Base-by-base conservation (phyloP, 2,113 vertebrate genomes). In the Aleadryas rufinucha region DNA sequence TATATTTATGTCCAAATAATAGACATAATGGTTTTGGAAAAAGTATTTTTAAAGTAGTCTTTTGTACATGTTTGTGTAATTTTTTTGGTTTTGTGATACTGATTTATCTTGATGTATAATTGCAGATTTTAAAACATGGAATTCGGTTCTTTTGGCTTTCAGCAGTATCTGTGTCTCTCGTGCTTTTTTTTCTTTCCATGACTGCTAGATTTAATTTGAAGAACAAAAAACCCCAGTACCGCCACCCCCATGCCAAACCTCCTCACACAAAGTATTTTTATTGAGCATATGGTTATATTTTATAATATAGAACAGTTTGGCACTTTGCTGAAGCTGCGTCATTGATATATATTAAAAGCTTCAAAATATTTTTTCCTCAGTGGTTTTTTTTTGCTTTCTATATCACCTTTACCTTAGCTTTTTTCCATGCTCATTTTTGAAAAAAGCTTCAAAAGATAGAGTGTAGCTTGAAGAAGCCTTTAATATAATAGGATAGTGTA, bases 181-280 rank as follows among this genome's bases (percentile, higher is more conserved):
- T 28, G 8, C 13, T 20, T 47, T 45, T n/a, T 71, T 31, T 41
- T 18, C 17, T 23, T 30, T 35, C 13, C 10, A 3, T 33, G 60
- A 39, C 52, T 82, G n/a, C 78, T 91, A 87, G 69, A 49, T 91
- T 86, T 69, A 82, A 65, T 75, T 74, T 93, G 74, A 94, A 93
- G 50, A 91, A 87, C 31, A 78, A 86, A 93, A 90, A 75, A 2
- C 3, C 12, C 19, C 41, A 39, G 41, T 86, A 15, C 27, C 8
- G 23, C 22, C 39, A 27, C 24, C 33, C 21, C 31, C 16, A 3
- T 3, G 7, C 35, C 61, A 90, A 82, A 45, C 61, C 31, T 94
- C 31, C 56, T 71, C 52, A 70, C 74, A 60, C 3, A 2, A 66
- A 80, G 45, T 84, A 28, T 79, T 95, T 93, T 90, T 82, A 49